A percentile compares a stretch with the other conserved stretches of the same genome.
Evolutionary conservation across 2,888 invertebrate genomes (phyloP).

Genomic region (Horisme vitalbata): DNA sequence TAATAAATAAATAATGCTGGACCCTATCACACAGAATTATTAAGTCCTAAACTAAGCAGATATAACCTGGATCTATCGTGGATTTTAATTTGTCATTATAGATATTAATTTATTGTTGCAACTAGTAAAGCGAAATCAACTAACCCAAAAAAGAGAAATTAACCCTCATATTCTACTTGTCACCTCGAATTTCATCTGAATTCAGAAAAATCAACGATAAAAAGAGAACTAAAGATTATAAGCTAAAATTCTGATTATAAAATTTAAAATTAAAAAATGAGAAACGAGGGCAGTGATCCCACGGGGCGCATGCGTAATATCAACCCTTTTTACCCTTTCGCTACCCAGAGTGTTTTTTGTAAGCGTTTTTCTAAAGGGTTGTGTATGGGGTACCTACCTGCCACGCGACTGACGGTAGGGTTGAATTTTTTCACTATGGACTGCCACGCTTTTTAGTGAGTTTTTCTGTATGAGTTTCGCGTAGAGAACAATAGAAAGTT

Average conservation of each 20-base stretch:
- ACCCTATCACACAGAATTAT: no score
- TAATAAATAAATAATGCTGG: no score
- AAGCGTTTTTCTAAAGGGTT: slow-evolving; percentile 80
- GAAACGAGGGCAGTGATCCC: slow-evolving; percentile 75
- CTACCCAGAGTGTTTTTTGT: slow-evolving; percentile 77
- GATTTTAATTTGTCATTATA: no score
- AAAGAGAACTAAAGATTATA: slow-evolving; percentile 27
- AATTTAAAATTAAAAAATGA: slow-evolving; percentile 72
- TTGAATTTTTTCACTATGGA: slow-evolving; percentile 73
- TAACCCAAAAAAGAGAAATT: no score
- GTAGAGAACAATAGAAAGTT: slow-evolving; percentile 69
- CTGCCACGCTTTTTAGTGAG: slow-evolving; percentile 58
- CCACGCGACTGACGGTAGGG: slow-evolving; percentile 75
- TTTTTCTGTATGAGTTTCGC: slow-evolving; percentile 61
- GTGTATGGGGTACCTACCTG: slow-evolving; percentile 80
- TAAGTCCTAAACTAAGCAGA: no score
- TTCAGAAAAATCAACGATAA: background rate
- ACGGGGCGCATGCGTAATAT: slow-evolving; percentile 76
- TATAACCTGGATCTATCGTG: no score
- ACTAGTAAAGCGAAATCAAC: no score
- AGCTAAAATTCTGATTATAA: slow-evolving; percentile 47
- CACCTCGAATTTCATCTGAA: no score
- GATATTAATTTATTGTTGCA: no score
- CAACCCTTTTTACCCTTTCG: slow-evolving; percentile 82
- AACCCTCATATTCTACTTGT: no score